These are phyloP conservation scores for Bufo bufo DNA, from an alignment of 2,113 vertebrate species.

Conservation along the genomic window DNA sequence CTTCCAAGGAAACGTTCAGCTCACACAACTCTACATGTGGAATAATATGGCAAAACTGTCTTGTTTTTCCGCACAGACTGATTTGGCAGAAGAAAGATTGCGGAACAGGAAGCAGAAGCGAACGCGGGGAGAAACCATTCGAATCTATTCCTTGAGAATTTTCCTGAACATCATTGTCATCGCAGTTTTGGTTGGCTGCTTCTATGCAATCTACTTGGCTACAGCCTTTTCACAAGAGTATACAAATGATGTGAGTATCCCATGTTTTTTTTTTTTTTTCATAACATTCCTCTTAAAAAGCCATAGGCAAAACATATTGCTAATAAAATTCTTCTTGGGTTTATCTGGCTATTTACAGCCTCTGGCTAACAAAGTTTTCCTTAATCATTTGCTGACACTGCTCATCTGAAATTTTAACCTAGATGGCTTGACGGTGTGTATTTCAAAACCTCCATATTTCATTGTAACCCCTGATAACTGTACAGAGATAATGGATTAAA, in stretches of 20 bases:
- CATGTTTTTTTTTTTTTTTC: too few species aligned
- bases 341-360: too few species aligned
- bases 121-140: constrained; percentile 77
- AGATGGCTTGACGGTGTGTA: too few species aligned
- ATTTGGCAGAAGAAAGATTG: constrained; percentile 89
- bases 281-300: too few species aligned
- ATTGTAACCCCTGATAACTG: too few species aligned
- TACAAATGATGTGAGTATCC: constrained; percentile 68
- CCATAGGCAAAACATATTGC: too few species aligned
- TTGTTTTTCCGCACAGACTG: constrained; percentile 74
- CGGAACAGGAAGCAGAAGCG: constrained; percentile 85
- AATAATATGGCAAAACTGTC: background rate
- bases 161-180: constrained; percentile 85
- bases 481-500: too few species aligned
- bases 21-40: background rate
- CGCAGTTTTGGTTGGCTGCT: constrained; percentile 80
- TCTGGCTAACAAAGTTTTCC: too few species aligned
- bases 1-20: background rate
- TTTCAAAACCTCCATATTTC: too few species aligned
- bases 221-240: constrained; percentile 85
- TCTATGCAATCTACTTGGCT: constrained; percentile 89
- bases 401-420: too few species aligned
- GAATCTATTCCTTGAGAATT: constrained; percentile 83
- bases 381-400: too few species aligned
- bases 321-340: too few species aligned